Conservation (phyloP, 2,888 invertebrate genomes). For the Girardia tigrina region DNA sequence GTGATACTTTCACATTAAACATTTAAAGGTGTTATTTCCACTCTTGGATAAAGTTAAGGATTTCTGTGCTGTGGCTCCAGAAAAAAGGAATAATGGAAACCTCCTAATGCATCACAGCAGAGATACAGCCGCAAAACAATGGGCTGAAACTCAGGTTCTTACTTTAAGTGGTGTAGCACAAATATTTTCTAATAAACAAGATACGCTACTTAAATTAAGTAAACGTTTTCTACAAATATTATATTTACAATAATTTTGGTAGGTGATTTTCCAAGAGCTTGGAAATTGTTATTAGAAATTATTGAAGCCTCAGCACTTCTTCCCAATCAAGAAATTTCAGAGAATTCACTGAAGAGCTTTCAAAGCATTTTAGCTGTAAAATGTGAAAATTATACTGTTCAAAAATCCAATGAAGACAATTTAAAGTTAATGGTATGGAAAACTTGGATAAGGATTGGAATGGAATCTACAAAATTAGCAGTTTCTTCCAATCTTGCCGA, state of each 20-base stretch:
- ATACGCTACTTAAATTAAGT: conserved; percentile 56
- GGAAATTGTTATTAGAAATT: not conserved
- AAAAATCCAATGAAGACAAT: not conserved
- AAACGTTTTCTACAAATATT: conserved; percentile 11
- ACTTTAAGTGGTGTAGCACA: conserved; percentile 65
- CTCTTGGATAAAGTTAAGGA: conserved; percentile 31
- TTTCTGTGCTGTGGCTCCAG: conserved; percentile 28
- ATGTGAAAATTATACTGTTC: not conserved
- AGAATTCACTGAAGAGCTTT: not conserved
- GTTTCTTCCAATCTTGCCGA: not conserved
- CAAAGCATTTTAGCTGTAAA: not conserved
- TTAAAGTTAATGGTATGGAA: not conserved
- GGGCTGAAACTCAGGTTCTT: conserved; percentile 85
- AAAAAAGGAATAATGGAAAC: conserved; percentile 59
- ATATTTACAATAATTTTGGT: not conserved
- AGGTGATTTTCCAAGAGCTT: not conserved
- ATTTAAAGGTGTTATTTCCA: conserved; percentile 26
- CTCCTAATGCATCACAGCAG: conserved; percentile 92
- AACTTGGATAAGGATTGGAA: conserved; percentile 8
- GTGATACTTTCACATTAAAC: not conserved
- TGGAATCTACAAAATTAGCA: not conserved
- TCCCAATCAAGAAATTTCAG: conserved; percentile 14
- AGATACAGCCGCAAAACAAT: conserved; percentile 94
- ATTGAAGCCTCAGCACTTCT: not conserved
- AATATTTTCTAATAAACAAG: conserved; percentile 78